Evolutionary conservation across 2,888 invertebrate genomes (phyloP).

Genomic region (Steromphala cineraria): DNA sequence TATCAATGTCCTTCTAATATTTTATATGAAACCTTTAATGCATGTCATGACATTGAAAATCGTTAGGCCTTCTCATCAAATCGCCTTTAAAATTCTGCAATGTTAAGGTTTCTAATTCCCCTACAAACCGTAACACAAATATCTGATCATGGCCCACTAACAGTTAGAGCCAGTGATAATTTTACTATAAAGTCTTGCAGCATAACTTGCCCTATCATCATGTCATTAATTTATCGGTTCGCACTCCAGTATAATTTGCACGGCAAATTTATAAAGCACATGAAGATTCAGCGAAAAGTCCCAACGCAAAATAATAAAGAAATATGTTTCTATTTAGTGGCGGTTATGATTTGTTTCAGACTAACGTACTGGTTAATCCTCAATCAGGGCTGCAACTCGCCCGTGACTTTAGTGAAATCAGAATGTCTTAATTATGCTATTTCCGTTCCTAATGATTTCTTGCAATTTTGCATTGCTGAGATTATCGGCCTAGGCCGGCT

Average conservation of each 20-base stretch:
- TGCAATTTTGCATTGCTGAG: too few species aligned
- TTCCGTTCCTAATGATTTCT: background rate
- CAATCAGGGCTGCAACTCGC: background rate
- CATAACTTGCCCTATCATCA: background rate
- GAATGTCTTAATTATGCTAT: constrained; percentile 3
- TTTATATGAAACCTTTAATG: too few species aligned
- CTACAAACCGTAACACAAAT: too few species aligned
- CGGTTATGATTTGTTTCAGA: background rate
- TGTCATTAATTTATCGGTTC: background rate
- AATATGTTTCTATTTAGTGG: background rate
- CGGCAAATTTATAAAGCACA: background rate
- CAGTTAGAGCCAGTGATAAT: too few species aligned
- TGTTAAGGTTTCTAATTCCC: too few species aligned
- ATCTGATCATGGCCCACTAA: too few species aligned
- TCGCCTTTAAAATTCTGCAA: too few species aligned
- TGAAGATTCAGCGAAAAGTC: background rate
- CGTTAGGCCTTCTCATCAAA: too few species aligned
- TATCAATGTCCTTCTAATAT: too few species aligned
- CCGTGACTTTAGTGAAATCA: background rate
- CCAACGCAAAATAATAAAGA: background rate
- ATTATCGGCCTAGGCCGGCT: too few species aligned
- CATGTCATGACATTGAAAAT: too few species aligned
- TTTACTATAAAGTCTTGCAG: too few species aligned
- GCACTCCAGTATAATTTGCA: background rate
- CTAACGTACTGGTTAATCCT: background rate